These are phyloP conservation scores for Rhodinocichla rosea DNA, from an alignment of 2,113 vertebrate genomes.

Conservation along the genomic window DNA sequence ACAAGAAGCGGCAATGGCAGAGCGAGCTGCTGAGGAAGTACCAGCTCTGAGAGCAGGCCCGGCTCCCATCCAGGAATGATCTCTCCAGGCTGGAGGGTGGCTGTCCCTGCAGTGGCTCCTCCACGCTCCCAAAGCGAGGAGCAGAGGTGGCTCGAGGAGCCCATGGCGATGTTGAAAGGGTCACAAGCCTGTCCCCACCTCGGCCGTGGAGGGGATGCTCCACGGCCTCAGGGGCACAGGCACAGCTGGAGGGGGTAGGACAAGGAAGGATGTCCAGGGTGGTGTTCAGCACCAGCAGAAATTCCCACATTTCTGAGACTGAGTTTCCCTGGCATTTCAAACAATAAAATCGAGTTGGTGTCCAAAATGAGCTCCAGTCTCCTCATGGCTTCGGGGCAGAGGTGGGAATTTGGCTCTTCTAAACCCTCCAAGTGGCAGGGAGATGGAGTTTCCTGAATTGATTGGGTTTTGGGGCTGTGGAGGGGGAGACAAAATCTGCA, in stretches of 20 bases:
- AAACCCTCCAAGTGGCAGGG: background rate
- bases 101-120: too few relatives aligned
- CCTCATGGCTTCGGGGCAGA: background rate
- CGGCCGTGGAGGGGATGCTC: fast-evolving
- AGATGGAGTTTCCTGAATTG: background rate
- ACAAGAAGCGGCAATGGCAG: slow-evolving; percentile 68
- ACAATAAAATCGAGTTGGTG: background rate
- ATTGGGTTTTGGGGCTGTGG: background rate
- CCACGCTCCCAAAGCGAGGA: fast-evolving
- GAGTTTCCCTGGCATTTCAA: background rate
- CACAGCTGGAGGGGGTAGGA: background rate
- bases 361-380: background rate
- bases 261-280: background rate
- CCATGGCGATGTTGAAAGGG: fast-evolving
- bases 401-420: background rate
- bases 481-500: fast-evolving
- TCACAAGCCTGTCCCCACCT: background rate
- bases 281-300: background rate
- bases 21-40: slow-evolving; percentile 67
- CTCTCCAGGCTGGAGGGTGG: fast-evolving
- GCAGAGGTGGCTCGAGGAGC: fast-evolving
- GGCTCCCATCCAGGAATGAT: fast-evolving
- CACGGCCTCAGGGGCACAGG: background rate
- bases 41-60: slow-evolving; percentile 19
- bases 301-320: background rate